Percentiles rank a stretch among this genome's conserved stretches.
These are phyloP conservation scores for Thryonomys swinderianus DNA, from an alignment of 2,113 vertebrate species.

Conservation along the genomic window DNA sequence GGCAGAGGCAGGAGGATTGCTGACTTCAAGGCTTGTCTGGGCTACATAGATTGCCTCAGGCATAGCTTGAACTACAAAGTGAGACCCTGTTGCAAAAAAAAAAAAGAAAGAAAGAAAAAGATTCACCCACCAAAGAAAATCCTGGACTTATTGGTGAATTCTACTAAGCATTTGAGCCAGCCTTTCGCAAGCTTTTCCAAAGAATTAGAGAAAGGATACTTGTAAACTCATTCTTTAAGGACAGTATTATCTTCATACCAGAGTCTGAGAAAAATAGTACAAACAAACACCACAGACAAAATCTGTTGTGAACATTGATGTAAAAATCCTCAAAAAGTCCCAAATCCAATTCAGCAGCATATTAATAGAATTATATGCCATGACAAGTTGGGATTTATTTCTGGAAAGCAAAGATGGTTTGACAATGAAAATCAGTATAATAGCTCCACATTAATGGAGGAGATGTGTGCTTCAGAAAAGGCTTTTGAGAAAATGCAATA, in stretches of 20 bases:
- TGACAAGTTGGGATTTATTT: not conserved
- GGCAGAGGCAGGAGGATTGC: too few relatives aligned
- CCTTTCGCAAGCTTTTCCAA: not conserved
- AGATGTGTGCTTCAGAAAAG: not conserved
- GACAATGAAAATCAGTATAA: not conserved
- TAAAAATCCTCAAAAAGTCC: not conserved
- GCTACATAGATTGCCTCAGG: too few relatives aligned
- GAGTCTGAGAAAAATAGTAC: not conserved
- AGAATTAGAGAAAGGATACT: not conserved
- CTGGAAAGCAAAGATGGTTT: not conserved
- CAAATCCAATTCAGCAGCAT: not conserved
- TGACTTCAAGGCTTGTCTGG: too few relatives aligned
- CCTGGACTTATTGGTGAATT: not conserved
- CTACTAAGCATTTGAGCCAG: not conserved
- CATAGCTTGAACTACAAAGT: too few relatives aligned
- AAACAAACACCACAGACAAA: not conserved
- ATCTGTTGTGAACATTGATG: not conserved
- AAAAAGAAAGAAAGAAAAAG: too few relatives aligned
- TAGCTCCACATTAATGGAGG: not conserved
- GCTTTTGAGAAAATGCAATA: not conserved
- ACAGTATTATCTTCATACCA: not conserved
- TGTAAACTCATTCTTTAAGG: not conserved
- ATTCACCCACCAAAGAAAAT: not conserved
- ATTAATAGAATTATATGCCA: not conserved
- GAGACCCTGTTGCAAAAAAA: too few relatives aligned